Evolutionary conservation across 2,113 vertebrate species (phyloP), one percentile per base, ranked within the genome.

Genomic region (human): DNA sequence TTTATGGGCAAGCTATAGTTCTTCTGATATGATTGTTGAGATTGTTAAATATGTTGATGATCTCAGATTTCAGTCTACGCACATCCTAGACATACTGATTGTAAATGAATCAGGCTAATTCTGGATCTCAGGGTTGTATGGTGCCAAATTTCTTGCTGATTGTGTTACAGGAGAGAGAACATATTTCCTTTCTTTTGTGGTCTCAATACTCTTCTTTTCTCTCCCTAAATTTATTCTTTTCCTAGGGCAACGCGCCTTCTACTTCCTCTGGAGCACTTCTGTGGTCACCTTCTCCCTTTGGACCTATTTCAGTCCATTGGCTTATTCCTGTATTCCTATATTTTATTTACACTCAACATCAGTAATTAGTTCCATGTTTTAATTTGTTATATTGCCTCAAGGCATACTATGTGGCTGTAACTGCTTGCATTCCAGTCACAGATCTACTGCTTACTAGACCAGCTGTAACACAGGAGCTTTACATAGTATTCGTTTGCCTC

Each of bases 381-480:
- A 92, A 50, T 64, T 43, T 38, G 57, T n/a, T 70, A 18, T 52
- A 50, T 17, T 50, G 18, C 20, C 27, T 84, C 80, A 95, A 93
- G 84, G 17, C 38, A 83, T 5, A 1, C 2, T 8, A 32, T 61
- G 2, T 66, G 4, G 82, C 48, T 86, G 91, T 76, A 50, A 89
- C 1, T 64, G 17, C 20, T 68, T 92, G 2, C 18, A 30, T 90
- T 84, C 7, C 8, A 87, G 25, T 45, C 13, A 84, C 8, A 35
- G 20, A 8, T n/a, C 30, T 59, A 59, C 2, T 8, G 52, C 2
- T 32, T 35, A 64, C 8, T n/a, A 64, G 27, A 45, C 80, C 61
- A 64, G 27, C 61, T 64, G 61, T 64, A 13, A 32, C 12, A 32
- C 61, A 64, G 61, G 61, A 64, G 61, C 12, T 64, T 64, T 64